A percentile compares a stretch with the other conserved stretches of the same genome.
These are phyloP conservation scores for Orientallactaga sibirica DNA, from an alignment of 2,797 vertebrate genomes.

Conservation along the genomic window DNA sequence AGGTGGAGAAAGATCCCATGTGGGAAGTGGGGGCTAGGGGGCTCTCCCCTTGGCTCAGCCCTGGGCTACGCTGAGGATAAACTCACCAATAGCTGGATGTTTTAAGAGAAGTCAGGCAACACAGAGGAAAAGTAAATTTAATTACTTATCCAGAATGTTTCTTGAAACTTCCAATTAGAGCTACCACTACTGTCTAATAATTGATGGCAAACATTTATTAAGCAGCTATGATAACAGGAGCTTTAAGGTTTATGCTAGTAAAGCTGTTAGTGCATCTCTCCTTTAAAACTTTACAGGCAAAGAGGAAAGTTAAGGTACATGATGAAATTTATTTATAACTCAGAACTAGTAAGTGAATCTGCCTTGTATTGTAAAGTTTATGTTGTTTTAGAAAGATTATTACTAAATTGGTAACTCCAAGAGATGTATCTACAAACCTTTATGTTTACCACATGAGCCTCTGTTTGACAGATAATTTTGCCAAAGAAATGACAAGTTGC, in stretches of 20 bases:
- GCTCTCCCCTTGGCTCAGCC: too few relatives aligned
- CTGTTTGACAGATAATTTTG: constrained; percentile 53
- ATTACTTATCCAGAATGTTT: constrained; percentile 58
- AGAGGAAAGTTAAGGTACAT: constrained; percentile 32
- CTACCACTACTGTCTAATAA: constrained; percentile 24
- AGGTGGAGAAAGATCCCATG: too few relatives aligned
- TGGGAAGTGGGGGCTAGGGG: too few relatives aligned
- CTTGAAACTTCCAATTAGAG: constrained; percentile 28
- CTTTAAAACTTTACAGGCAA: constrained; percentile 36
- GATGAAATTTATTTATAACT: constrained; percentile 34
- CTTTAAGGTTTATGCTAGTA: constrained; percentile 19
- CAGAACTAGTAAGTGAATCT: constrained; percentile 42
- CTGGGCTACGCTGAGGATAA: too few relatives aligned
- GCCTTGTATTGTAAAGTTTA: background rate
- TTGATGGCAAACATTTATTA: constrained; percentile 55
- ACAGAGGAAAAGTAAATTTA: constrained; percentile 36
- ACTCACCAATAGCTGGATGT: too few relatives aligned
- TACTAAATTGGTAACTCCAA: constrained; percentile 25
- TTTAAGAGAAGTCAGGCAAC: too few relatives aligned
- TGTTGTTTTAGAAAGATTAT: constrained; percentile 48
- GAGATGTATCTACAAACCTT: constrained; percentile 57
- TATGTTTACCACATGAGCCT: constrained; percentile 13
- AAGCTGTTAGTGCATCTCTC: constrained; percentile 39
- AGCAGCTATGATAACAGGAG: constrained; percentile 9
- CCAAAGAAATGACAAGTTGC: constrained; percentile 43